phyloP scores from a whole-genome alignment of 2,113 vertebrate genomes.

The Anarhynchus alexandrinus region DNA sequence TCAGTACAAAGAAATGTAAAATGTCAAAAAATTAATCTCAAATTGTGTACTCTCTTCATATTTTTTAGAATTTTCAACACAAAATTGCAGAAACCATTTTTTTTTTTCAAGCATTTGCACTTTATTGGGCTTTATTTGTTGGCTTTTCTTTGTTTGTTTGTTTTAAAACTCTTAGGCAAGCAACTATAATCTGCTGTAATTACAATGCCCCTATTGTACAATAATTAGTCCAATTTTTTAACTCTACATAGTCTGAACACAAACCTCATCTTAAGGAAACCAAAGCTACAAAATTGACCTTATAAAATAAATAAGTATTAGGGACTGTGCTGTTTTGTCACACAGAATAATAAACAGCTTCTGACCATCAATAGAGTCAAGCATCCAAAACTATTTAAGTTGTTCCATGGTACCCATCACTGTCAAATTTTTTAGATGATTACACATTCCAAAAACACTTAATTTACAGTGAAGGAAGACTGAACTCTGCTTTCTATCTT shows the following conservation, averaged over 20 bases:
- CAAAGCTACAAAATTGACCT: neutral
- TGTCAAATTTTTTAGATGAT: neutral
- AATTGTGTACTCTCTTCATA: neutral
- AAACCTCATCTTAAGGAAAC: neutral
- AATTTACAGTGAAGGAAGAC: slow-evolving; percentile 5
- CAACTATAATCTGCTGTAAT: neutral
- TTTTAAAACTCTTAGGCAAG: slow-evolving; percentile 7
- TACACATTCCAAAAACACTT: neutral
- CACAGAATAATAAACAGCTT: neutral
- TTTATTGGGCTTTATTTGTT: neutral
- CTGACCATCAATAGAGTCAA: neutral
- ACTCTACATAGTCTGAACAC: neutral
- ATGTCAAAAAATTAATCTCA: neutral
- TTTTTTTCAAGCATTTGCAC: neutral
- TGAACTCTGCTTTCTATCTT: slow-evolving; percentile 26
- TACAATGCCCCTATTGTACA: neutral
- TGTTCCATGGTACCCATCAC: neutral
- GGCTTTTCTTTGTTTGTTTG: neutral
- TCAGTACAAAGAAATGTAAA: neutral
- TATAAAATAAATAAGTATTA: neutral
- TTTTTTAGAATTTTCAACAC: neutral
- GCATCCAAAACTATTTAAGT: neutral
- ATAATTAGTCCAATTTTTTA: neutral
- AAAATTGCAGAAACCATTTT: neutral
- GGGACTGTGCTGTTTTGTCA: neutral